Conservation (phyloP, 2,113 vertebrate species). For the Ctenodactylus gundi region DNA sequence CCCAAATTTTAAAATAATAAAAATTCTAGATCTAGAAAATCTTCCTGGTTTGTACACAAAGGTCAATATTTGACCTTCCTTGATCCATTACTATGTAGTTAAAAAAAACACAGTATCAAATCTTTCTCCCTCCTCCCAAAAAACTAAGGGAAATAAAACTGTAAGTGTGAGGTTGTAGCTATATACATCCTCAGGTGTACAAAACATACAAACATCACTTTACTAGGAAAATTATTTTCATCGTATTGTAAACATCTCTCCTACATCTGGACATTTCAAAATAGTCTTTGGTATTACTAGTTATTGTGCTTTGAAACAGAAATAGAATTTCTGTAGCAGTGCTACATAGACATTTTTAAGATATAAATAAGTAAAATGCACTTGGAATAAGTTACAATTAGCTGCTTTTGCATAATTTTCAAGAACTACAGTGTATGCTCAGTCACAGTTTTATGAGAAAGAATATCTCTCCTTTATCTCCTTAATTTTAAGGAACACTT, state of each 20-base stretch:
- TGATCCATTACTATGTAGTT: conserved; percentile 71
- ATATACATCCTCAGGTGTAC: conserved; percentile 31
- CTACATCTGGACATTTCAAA: conserved; percentile 58
- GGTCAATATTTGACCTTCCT: conserved; percentile 58
- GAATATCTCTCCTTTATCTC: conserved; percentile 62
- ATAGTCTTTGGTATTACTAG: conserved; percentile 84
- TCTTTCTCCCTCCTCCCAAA: conserved; percentile 36
- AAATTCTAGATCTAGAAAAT: conserved; percentile 72
- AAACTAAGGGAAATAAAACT: conserved; percentile 63
- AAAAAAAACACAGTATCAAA: conserved; percentile 75
- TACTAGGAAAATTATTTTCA: conserved; percentile 71
- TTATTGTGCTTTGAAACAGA: conserved; percentile 72
- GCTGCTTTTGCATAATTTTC: conserved; percentile 76
- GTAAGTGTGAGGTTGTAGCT: conserved; percentile 54
- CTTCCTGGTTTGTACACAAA: conserved; percentile 68
- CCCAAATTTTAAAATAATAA: conserved; percentile 68
- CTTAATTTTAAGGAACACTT: conserved; percentile 75
- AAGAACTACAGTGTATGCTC: conserved; percentile 76
- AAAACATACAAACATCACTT: conserved; percentile 63
- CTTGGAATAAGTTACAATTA: conserved; percentile 79
- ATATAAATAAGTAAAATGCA: conserved; percentile 77
- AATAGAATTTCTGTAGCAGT: conserved; percentile 65
- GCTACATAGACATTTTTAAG: conserved; percentile 67
- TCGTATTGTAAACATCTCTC: conserved; percentile 83
- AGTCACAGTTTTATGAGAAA: conserved; percentile 80